A percentile compares a stretch with the other conserved stretches of the same genome.
Evolutionary conservation across 2,797 vertebrate species (phyloP).

Genomic region (Avahi laniger): DNA sequence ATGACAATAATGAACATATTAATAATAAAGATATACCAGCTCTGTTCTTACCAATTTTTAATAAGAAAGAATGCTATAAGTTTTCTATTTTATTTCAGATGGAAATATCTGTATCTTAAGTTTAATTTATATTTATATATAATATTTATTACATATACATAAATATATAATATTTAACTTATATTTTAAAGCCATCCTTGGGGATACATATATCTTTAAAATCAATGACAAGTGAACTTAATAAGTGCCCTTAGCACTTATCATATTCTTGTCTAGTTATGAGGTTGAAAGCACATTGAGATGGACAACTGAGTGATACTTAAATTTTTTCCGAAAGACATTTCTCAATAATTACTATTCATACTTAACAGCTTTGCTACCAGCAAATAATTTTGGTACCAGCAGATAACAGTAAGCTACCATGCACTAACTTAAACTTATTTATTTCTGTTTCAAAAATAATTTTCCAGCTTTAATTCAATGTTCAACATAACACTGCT

Average conservation of each 20-base stretch:
- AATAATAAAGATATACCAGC: neutral
- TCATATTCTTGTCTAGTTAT: neutral
- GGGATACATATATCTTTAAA: neutral
- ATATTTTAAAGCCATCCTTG: neutral
- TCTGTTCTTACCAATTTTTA: neutral
- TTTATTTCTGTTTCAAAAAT: constrained; percentile 2
- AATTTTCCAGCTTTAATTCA: neutral
- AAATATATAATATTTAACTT: neutral
- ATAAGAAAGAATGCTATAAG: neutral
- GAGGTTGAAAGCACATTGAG: neutral
- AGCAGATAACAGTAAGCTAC: neutral
- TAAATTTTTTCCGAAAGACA: neutral
- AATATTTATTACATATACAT: neutral
- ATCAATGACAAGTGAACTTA: neutral
- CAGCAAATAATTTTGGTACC: neutral
- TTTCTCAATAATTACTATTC: neutral
- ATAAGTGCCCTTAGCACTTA: neutral
- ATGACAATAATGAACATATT: neutral
- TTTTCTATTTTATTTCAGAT: neutral
- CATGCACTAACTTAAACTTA: neutral
- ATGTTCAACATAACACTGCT: neutral
- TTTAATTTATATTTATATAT: neutral
- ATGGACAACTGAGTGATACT: neutral
- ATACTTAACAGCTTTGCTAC: neutral
- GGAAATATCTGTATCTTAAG: neutral